Evolutionary conservation across 2,888 invertebrate species (phyloP), one percentile per base, ranked within the genome.

Genomic region (Pristionchus exspectatus): DNA sequence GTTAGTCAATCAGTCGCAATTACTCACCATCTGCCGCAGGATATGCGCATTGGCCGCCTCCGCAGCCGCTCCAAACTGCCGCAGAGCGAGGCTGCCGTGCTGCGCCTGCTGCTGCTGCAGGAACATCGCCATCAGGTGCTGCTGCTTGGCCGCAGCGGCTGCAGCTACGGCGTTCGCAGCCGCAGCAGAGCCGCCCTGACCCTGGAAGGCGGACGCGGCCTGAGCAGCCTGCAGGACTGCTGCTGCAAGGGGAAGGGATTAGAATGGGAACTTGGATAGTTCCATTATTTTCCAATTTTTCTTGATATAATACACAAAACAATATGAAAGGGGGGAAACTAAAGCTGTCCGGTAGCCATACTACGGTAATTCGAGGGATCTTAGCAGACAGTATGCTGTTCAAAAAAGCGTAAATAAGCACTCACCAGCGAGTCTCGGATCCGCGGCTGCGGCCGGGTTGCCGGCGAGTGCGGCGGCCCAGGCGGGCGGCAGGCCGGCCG

Each of bases 371-470:
- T 38, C 5, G 38, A 38, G 38, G 38, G 38, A 5, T 38, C 38
- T 38, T 50, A 50, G 44, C 44, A 50, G 1, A 7, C 44, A 7
- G 44, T 7, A 7, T 50, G 9, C 3, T 50, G n/a, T n/a, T n/a
- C n/a, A 50, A 50, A 50, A 50, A 50, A 7, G 1, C 1, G 9
- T 1, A 63, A 63, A 33, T 18, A 30, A 30, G 27, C 21, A 83
- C 84, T 85, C 84, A 85, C 84, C 84, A 24, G 84, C 84, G 84
- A 85, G 27, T 24, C 84, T 74, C 24, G 88, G 74, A 24, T 59
- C 74, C 9, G 56, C 74, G 5, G 56, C 88, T 21, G 33, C 72
- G 12, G 56, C 88, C 38, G 74, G 63, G 18, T 56, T 59, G 56
- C 74, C 88, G 74, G 88, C 88, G 44, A 72, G 74, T 9, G 72